Evolutionary conservation across 2,888 invertebrate genomes (phyloP).

Genomic region (Pimpla rufipes): DNA sequence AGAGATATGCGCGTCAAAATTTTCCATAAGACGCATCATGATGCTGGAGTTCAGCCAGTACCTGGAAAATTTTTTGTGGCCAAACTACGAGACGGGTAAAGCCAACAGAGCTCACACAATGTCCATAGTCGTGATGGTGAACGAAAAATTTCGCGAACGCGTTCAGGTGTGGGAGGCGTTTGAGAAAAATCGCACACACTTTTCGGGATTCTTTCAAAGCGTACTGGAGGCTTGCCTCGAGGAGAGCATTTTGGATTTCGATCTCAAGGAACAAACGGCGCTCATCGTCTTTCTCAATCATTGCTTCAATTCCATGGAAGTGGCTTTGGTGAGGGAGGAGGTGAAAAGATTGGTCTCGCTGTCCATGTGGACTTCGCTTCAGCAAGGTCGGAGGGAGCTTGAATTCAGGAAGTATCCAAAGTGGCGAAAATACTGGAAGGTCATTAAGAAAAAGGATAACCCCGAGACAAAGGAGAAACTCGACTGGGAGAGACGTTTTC

Average conservation of each 20-base stretch:
- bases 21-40: conserved; percentile 95
- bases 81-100: conserved; percentile 92
- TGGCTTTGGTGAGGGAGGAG: conserved; percentile 96
- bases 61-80: conserved; percentile 98
- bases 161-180: conserved; percentile 98
- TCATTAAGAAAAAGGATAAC: conserved; percentile 94
- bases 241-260: conserved; percentile 86
- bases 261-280: conserved; percentile 92
- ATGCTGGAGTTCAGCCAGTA: conserved; percentile 99
- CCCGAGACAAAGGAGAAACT: conserved; percentile 89
- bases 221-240: conserved; percentile 91
- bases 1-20: conserved; percentile 94
- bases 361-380: conserved; percentile 96
- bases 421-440: conserved; percentile 96
- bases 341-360: conserved; percentile 97
- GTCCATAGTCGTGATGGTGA: conserved; percentile 99
- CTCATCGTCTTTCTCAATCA: conserved; percentile 97
- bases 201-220: conserved; percentile 93
- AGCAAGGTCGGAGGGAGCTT: conserved; percentile 93
- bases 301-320: conserved; percentile 99
- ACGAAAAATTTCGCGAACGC: conserved; percentile 98
- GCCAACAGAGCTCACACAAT: conserved; percentile 95
- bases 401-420: conserved; percentile 95
- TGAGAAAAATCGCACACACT: conserved; percentile 91
- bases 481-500: conserved; percentile 94